Evolutionary conservation across 2,888 invertebrate species (phyloP).

Genomic region (Acronicta alni): DNA sequence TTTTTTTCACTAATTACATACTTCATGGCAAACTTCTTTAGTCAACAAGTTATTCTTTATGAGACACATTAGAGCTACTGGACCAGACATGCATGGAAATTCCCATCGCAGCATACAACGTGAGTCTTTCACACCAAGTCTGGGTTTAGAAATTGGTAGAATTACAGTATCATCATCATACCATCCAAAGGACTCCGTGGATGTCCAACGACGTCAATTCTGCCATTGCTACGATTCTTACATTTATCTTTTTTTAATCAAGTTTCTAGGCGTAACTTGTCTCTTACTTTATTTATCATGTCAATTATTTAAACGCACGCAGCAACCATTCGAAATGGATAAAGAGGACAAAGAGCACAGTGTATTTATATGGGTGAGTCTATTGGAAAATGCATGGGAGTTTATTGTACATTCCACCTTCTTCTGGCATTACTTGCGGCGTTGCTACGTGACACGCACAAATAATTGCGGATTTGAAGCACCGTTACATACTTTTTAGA

Average conservation of each 20-base stretch:
- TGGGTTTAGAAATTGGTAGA: too few relatives aligned
- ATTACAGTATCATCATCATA: too few relatives aligned
- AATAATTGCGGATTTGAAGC: slow-evolving; percentile 3
- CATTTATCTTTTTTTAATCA: not conserved
- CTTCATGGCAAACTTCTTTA: too few relatives aligned
- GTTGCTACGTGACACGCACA: slow-evolving; percentile 3
- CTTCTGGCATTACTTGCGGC: not conserved
- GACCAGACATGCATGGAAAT: not conserved
- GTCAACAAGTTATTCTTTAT: too few relatives aligned
- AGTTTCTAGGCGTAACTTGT: not conserved
- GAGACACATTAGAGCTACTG: too few relatives aligned
- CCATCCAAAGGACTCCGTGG: too few relatives aligned
- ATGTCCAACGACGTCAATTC: too few relatives aligned
- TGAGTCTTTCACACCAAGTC: too few relatives aligned
- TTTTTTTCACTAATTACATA: not conserved
- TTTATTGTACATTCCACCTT: slow-evolving; percentile 5
- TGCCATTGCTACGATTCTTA: not conserved
- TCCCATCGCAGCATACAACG: too few relatives aligned
- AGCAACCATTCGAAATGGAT: slow-evolving; percentile 79
- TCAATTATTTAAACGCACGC: slow-evolving; percentile 67
- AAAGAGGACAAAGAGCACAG: slow-evolving; percentile 85
- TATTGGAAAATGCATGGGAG: slow-evolving; percentile 24
- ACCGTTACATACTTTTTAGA: not conserved
- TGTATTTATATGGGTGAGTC: slow-evolving; percentile 90
- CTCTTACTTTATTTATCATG: not conserved